phyloP scores from a whole-genome alignment of 2,888 invertebrate species.

The Tiphia femorata region DNA sequence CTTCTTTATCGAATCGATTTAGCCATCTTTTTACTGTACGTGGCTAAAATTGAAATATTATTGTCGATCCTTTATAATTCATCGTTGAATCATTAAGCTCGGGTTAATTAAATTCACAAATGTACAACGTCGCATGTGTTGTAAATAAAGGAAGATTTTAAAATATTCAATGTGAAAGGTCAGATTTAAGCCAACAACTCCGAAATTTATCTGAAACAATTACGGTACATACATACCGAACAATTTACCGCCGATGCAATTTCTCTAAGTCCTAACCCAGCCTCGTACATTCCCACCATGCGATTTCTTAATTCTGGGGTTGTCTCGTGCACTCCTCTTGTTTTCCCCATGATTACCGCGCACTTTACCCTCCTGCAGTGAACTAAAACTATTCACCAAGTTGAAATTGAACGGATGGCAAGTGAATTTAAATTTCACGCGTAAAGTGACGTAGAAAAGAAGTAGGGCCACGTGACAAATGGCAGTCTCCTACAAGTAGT shows the following conservation, averaged over 20 bases:
- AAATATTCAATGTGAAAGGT: background rate
- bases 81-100: constrained; percentile 5
- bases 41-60: constrained; percentile 51
- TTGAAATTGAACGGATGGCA: background rate
- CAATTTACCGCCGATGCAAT: constrained; percentile 65
- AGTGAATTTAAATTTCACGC: constrained; percentile 47
- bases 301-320: constrained; percentile 66
- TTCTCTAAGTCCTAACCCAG: constrained; percentile 63
- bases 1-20: constrained; percentile 65
- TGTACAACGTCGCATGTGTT: too few species aligned
- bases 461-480: constrained; percentile 53
- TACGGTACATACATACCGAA: constrained; percentile 49
- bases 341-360: constrained; percentile 61
- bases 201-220: background rate
- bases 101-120: too few species aligned
- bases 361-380: background rate
- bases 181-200: background rate
- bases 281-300: constrained; percentile 68
- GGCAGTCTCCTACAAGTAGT: constrained; percentile 34
- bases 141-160: background rate
- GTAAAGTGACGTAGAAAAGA: constrained; percentile 44
- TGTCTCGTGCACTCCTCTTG: constrained; percentile 66
- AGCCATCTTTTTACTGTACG: constrained; percentile 66
- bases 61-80: background rate
- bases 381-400: too few species aligned